Conservation (phyloP, 2,797 vertebrate species). For the Clarias pachynema region DNA sequence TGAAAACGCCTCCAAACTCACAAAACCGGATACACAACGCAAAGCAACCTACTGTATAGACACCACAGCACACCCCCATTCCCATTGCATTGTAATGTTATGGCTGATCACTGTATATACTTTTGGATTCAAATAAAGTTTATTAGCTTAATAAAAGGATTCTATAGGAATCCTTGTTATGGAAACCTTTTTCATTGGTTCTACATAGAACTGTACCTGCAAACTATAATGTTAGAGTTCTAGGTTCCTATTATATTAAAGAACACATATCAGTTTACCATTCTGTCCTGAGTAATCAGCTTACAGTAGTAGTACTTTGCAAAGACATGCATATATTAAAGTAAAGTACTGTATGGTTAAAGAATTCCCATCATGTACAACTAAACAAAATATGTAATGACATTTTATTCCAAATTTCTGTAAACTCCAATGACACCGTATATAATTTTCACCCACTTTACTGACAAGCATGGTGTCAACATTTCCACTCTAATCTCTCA, state of each 20-base stretch:
- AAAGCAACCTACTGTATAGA: no score
- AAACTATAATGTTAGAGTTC: neutral
- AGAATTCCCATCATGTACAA: slow-evolving; percentile 35
- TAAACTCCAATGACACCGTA: neutral
- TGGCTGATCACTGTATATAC: neutral
- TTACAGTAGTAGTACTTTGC: neutral
- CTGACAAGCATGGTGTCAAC: slow-evolving; percentile 32
- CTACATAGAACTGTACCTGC: neutral
- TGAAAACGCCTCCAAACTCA: no score
- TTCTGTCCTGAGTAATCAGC: neutral
- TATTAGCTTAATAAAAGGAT: neutral
- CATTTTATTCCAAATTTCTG: slow-evolving; percentile 30
- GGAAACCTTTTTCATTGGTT: neutral
- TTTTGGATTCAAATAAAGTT: neutral
- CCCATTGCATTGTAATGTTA: no score
- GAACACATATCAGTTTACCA: neutral
- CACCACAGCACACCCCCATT: no score
- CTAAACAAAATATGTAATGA: slow-evolving; percentile 39
- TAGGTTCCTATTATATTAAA: neutral
- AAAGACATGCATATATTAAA: slow-evolving; percentile 12
- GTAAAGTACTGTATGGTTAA: slow-evolving; percentile 33
- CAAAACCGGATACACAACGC: no score
- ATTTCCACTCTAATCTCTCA: slow-evolving; percentile 32
- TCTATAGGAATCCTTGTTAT: neutral
- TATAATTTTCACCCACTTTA: slow-evolving; percentile 29